Evolutionary conservation across 2,888 invertebrate species (phyloP).

Genomic region (Drosophila nigricruria): DNA sequence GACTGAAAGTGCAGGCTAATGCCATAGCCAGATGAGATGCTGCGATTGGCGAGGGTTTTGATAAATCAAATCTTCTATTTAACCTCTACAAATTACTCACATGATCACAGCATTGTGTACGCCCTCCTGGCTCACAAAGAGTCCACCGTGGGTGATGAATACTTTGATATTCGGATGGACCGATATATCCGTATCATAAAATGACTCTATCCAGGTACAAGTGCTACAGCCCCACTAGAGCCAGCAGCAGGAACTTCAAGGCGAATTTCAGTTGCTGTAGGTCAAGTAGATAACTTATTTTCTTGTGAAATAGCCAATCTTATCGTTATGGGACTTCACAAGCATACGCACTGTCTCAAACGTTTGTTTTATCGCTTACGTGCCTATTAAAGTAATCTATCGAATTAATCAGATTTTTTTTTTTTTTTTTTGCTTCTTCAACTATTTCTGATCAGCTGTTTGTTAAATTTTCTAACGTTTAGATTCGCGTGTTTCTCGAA

Average conservation of each 20-base stretch:
- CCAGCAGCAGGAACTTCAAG: conserved; percentile 26
- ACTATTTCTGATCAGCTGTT: background rate
- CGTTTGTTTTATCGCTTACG: background rate
- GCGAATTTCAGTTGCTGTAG: conserved; percentile 33
- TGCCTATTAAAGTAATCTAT: background rate
- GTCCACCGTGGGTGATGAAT: too few relatives aligned
- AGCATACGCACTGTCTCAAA: background rate
- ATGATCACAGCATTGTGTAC: too few relatives aligned
- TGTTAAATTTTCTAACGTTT: background rate
- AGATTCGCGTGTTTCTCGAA: background rate
- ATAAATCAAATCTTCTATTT: too few relatives aligned
- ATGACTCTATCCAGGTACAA: too few relatives aligned
- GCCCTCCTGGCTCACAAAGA: too few relatives aligned
- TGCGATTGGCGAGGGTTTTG: too few relatives aligned
- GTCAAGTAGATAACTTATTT: conserved; percentile 8
- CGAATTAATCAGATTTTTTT: background rate
- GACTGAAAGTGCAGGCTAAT: too few relatives aligned
- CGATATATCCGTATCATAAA: too few relatives aligned
- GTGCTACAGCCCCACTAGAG: too few relatives aligned
- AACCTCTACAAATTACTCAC: too few relatives aligned
- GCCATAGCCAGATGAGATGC: too few relatives aligned
- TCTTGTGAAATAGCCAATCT: background rate
- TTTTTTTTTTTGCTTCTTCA: background rate
- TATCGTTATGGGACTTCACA: background rate
- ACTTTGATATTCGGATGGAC: too few relatives aligned